Conservation (phyloP, 1,140 invertebrate genomes). For the Drosophila seguyi region DNA sequence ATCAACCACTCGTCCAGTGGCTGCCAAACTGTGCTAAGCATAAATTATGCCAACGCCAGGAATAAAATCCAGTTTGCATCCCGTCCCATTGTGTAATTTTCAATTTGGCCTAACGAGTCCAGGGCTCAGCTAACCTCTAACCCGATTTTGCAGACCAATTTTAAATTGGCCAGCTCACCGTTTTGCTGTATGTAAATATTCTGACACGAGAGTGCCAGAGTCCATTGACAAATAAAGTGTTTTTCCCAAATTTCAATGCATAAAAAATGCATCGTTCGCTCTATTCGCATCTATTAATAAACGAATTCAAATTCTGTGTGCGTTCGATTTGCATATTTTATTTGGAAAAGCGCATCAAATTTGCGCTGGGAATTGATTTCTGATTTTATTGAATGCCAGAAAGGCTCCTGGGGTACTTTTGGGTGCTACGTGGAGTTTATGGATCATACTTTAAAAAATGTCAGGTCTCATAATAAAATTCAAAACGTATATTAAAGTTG, state of each 20-base stretch:
- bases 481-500: too few relatives aligned
- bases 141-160: conserved; percentile 12
- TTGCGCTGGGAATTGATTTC: conserved; percentile 12
- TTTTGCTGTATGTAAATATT: conserved; percentile 46
- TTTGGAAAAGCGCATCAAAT: conserved; percentile 36
- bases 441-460: too few relatives aligned
- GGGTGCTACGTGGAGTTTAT: neutral
- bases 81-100: conserved; percentile 63
- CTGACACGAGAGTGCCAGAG: conserved; percentile 26
- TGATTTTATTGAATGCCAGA: neutral
- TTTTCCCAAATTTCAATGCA: conserved; percentile 52
- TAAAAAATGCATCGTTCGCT: conserved; percentile 50
- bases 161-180: conserved; percentile 42
- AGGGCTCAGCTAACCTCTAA: conserved; percentile 2
- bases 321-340: conserved; percentile 72
- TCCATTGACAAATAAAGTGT: conserved; percentile 64
- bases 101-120: conserved; percentile 63
- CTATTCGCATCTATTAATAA: conserved; percentile 72
- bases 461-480: too few relatives aligned
- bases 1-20: conserved; percentile 48
- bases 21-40: conserved; percentile 60
- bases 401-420: neutral
- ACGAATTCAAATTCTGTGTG: conserved; percentile 64
- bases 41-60: conserved; percentile 67
- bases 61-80: conserved; percentile 38